phyloP scores from a whole-genome alignment of 2,888 invertebrate genomes.

The Andrena flavipes region DNA sequence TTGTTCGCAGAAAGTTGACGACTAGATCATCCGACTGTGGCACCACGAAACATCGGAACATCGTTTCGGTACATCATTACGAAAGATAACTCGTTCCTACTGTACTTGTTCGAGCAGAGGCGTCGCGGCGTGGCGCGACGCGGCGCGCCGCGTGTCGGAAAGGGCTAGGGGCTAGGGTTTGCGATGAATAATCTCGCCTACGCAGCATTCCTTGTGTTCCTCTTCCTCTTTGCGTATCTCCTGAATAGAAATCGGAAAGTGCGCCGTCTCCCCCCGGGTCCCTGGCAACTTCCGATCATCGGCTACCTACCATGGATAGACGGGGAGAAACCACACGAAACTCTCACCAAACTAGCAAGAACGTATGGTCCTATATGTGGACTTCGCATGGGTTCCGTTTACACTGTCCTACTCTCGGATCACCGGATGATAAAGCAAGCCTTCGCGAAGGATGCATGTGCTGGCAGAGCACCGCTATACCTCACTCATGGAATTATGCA shows the following conservation, averaged over 20 bases:
- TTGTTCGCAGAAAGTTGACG: no score
- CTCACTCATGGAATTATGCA: constrained; percentile 95
- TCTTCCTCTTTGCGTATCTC: constrained; percentile 73
- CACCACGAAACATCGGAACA: not conserved
- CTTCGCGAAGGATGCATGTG: constrained; percentile 90
- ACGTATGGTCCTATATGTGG: constrained; percentile 92
- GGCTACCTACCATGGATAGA: constrained; percentile 93
- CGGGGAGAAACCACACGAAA: constrained; percentile 89
- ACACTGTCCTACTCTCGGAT: constrained; percentile 92
- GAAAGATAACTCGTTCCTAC: not conserved
- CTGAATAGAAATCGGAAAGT: constrained; percentile 83
- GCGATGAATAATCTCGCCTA: constrained; percentile 17
- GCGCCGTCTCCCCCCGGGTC: constrained; percentile 90
- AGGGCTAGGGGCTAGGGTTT: not conserved
- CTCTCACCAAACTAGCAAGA: constrained; percentile 88
- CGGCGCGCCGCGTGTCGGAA: no score
- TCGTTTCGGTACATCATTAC: not conserved
- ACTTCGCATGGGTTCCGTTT: constrained; percentile 90
- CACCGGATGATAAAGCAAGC: constrained; percentile 90
- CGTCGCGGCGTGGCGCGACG: no score
- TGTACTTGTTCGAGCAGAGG: no score
- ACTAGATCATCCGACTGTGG: no score
- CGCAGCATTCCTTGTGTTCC: constrained; percentile 72
- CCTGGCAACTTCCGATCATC: constrained; percentile 91
- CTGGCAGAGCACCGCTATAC: constrained; percentile 93